Conservation (phyloP, 2,113 vertebrate genomes). For the rat (Rattus norvegicus) region GRCr8 NC_086034.1:5345001-5345500, state of each 20-base stretch:
- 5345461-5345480: not conserved
- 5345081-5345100: not conserved
- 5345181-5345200: not conserved
- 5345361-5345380: not conserved
- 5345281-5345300: not conserved
- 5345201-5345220: not conserved
- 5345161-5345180: not conserved
- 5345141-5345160: not conserved
- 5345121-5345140: not conserved
- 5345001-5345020: not conserved
- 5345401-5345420: not conserved
- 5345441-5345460: not conserved
- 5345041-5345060: not conserved
- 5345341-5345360: conserved; percentile 1
- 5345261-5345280: not conserved
- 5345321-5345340: not conserved
- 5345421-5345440: not conserved
- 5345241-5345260: not conserved
- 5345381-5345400: not conserved
- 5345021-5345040: not conserved
- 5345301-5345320: not conserved
- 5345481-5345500: not conserved
- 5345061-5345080: not conserved
- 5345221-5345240: not conserved
- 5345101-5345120: not conserved